phyloP scores from a whole-genome alignment of 2,888 invertebrate species.

The Proisotoma minuta region DNA sequence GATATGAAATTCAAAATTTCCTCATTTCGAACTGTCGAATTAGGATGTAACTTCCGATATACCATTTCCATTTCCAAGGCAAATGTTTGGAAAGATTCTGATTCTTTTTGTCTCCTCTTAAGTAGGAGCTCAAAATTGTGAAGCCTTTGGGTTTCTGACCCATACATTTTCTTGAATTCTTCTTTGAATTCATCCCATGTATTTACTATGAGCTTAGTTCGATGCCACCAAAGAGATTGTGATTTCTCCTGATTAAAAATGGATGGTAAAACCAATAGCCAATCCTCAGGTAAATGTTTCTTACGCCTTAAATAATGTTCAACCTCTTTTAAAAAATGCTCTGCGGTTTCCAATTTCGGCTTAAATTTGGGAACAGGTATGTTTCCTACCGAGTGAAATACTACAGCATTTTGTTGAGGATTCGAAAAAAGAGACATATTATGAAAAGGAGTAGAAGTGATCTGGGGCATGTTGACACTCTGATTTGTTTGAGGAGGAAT shows the following conservation, averaged over 20 bases:
- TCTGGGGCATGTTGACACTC: no score
- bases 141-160: neutral
- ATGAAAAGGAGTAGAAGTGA: no score
- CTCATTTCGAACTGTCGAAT: no score
- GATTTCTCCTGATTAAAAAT: conserved; percentile 9
- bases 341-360: neutral
- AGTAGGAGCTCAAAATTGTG: neutral
- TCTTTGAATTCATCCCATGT: conserved; percentile 9
- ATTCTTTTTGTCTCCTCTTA: conserved; percentile 1
- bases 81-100: conserved; percentile 14
- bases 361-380: neutral
- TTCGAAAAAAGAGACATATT: no score
- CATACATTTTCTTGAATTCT: conserved; percentile 19
- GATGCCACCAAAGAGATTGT: conserved; percentile 14
- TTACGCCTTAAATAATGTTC: conserved; percentile 7
- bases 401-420: neutral
- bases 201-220: neutral
- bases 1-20: no score
- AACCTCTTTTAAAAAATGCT: conserved; percentile 12
- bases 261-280: neutral
- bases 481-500: no score
- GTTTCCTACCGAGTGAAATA: neutral
- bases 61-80: conserved; percentile 15
- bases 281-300: neutral
- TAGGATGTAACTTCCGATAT: conserved; percentile 10